Percentiles rank a stretch among this genome's conserved stretches.
Evolutionary conservation across 2,113 vertebrate species (phyloP).

Genomic region (Dicerorhinus sumatrensis): DNA sequence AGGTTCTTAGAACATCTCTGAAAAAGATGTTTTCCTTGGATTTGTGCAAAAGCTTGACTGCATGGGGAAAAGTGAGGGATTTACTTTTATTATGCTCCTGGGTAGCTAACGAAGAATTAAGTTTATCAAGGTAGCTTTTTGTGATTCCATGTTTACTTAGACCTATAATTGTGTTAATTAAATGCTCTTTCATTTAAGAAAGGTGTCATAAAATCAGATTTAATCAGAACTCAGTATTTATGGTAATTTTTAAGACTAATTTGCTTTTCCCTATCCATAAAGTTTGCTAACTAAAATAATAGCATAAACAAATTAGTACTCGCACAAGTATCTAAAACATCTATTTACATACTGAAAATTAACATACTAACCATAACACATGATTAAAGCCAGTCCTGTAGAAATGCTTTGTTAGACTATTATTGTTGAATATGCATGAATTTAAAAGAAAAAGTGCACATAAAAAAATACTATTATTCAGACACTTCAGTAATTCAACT

Average conservation of each 20-base stretch:
- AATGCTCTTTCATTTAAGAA: constrained; percentile 31
- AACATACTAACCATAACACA: constrained; percentile 19
- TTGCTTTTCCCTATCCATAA: not conserved
- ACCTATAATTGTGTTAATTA: not conserved
- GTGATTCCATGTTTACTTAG: not conserved
- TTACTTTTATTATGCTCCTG: not conserved
- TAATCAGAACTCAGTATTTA: constrained; percentile 42
- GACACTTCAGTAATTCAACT: not conserved
- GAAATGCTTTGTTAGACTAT: not conserved
- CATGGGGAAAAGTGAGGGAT: not conserved
- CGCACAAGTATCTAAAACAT: constrained; percentile 24
- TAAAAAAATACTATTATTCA: constrained; percentile 3
- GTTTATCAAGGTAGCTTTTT: not conserved
- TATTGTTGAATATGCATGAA: not conserved
- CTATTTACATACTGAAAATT: not conserved
- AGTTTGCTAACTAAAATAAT: constrained; percentile 38
- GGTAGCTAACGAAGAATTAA: not conserved
- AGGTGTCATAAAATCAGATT: constrained; percentile 22
- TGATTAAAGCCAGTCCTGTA: not conserved
- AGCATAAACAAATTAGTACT: not conserved
- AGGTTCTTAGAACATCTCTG: not conserved
- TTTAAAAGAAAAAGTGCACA: not conserved
- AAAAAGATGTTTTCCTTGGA: not conserved
- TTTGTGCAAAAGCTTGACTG: not conserved
- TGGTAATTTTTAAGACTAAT: constrained; percentile 6